Conservation (phyloP, 2,113 vertebrate species). For the Paratilapia polleni region DNA sequence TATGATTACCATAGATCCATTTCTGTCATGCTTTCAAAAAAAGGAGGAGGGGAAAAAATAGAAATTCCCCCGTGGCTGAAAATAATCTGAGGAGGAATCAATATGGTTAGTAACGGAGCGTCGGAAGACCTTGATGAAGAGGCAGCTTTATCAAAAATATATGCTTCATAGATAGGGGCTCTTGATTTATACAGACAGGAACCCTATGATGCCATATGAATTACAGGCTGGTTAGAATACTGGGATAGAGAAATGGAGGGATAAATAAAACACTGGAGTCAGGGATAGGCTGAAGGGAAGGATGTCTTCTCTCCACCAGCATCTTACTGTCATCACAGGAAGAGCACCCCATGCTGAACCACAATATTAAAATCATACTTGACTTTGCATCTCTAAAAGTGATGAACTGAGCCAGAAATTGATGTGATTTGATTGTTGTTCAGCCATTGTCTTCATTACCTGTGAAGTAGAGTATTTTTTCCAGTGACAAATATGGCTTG, state of each 20-base stretch:
- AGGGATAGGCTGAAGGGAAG: conserved; percentile 4
- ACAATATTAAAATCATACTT: background rate
- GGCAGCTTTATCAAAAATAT: conserved; percentile 71
- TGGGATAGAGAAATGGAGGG: conserved; percentile 32
- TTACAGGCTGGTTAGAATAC: conserved; percentile 47
- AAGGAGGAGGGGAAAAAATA: background rate
- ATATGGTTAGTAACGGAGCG: conserved; percentile 68
- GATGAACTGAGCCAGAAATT: background rate
- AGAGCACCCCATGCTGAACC: background rate
- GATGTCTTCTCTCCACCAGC: conserved; percentile 22
- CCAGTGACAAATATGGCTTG: background rate
- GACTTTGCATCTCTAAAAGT: background rate
- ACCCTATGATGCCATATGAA: conserved; percentile 67
- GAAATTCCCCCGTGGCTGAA: conserved; percentile 58
- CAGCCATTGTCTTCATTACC: background rate
- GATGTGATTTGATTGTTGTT: background rate
- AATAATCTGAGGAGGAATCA: conserved; percentile 73
- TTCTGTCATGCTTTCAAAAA: conserved; percentile 71
- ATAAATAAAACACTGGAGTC: conserved; percentile 21
- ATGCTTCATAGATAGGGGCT: conserved; percentile 61
- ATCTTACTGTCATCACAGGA: conserved; percentile 19
- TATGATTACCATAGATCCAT: conserved; percentile 82
- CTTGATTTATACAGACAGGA: conserved; percentile 68
- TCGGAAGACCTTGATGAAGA: conserved; percentile 69
- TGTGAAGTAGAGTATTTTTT: background rate